A percentile compares a stretch with the other conserved stretches of the same genome.
phyloP scores from a whole-genome alignment of 2,888 invertebrate genomes.

The Erynnis tages region DNA sequence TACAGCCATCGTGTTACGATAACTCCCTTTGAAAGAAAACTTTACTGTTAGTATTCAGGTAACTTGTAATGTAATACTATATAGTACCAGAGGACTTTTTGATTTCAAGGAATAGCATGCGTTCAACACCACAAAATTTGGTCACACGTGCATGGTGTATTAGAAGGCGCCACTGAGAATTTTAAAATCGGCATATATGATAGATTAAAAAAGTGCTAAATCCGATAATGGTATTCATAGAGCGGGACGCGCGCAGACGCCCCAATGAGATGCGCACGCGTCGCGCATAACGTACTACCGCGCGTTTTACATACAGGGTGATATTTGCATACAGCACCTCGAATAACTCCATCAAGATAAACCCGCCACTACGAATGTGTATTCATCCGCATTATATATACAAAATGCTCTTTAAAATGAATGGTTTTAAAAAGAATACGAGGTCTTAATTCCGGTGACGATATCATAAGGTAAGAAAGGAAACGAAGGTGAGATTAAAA shows the following conservation, averaged over 20 bases:
- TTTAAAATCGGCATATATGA: conserved; percentile 37
- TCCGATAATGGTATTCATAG: conserved; percentile 60
- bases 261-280: conserved; percentile 68
- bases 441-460: too few relatives aligned
- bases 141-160: neutral
- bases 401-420: neutral
- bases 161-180: conserved; percentile 21
- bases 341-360: neutral
- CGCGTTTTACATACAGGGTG: conserved; percentile 33
- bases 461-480: too few relatives aligned
- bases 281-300: conserved; percentile 56
- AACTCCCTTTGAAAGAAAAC: too few relatives aligned
- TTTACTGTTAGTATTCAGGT: too few relatives aligned
- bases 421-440: too few relatives aligned
- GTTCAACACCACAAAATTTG: too few relatives aligned
- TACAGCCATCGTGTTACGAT: too few relatives aligned
- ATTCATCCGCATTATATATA: neutral
- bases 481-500: too few relatives aligned
- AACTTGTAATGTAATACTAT: too few relatives aligned
- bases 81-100: too few relatives aligned
- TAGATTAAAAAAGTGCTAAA: conserved; percentile 48
- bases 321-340: conserved; percentile 1
- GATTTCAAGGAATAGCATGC: too few relatives aligned
- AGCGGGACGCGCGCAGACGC: conserved; percentile 49
- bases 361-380: neutral